Evolutionary conservation across 2,113 vertebrate species (phyloP).

Genomic region (Tenebrosternarchus preto): DNA sequence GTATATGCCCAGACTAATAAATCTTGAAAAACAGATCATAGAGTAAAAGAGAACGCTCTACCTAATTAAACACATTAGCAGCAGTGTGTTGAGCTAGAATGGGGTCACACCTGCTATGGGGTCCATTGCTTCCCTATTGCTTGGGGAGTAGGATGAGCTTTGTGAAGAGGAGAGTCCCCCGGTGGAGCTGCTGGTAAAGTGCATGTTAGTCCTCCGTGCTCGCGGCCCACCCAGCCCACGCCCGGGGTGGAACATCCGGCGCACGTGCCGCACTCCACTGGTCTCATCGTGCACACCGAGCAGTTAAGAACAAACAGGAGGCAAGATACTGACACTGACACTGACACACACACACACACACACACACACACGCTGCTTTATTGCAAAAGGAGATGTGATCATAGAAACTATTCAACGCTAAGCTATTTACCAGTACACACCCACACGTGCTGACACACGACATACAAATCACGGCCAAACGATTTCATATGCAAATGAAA

Average conservation of each 20-base stretch:
- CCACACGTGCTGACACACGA: neutral
- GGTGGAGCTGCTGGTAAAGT: constrained; percentile 97
- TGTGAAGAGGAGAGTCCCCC: constrained; percentile 96
- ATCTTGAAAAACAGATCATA: too few species aligned
- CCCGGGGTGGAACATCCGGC: constrained; percentile 98
- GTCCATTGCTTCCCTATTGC: constrained; percentile 99
- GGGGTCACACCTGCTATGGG: constrained; percentile 92
- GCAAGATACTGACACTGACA: too few species aligned
- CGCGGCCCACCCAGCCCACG: constrained; percentile 93
- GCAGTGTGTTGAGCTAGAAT: neutral
- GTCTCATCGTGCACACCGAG: constrained; percentile 84
- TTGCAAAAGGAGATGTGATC: constrained; percentile 40
- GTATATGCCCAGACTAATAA: too few species aligned
- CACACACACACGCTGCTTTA: constrained; percentile 2
- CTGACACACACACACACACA: neutral
- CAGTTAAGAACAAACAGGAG: constrained; percentile 78
- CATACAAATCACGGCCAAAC: constrained; percentile 1
- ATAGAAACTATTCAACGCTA: neutral
- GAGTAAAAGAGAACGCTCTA: too few species aligned
- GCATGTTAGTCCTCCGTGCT: constrained; percentile 98
- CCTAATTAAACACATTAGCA: neutral
- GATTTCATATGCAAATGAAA: neutral
- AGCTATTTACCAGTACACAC: neutral
- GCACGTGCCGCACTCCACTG: constrained; percentile 97
- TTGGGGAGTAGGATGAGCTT: constrained; percentile 98